Evolutionary conservation across 2,888 invertebrate species (phyloP), one percentile per base, ranked within the genome.

Genomic region (Hemicrepidius hirtus): DNA sequence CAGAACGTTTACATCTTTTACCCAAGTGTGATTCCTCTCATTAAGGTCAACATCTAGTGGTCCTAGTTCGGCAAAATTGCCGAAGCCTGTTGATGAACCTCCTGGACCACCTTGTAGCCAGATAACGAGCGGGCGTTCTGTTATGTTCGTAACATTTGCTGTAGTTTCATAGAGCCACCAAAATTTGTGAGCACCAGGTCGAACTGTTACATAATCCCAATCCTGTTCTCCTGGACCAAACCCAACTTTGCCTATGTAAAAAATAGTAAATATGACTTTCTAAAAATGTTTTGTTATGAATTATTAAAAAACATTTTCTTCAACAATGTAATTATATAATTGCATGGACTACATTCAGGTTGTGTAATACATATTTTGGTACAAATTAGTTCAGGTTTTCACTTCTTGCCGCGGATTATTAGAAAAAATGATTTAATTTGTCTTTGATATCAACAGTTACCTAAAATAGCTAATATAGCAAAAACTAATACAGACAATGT

Each of bases 71-170:
- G 92, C 91, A 82, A 97, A 96, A 84, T 97, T 97, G n/a, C 97
- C 97, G 82, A 92, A 93, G 0, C 85, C 85, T 2, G 85, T 83
- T 0, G 84, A 84, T 0, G 85, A 83, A 18, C 78, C 80, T n/a
- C 92, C 96, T 0, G 96, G 96, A 0, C 96, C 96, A 3, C 97
- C 96, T 89, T 96, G 93, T 10, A 97, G 87, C 96, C 97, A 97
- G 67, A 97, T 92, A n/a, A 95, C 87, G 24, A 96, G 86, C 0
- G 97, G 97, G 44, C 91, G 88, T 0, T 93, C 90, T 0, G 90
- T 90, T 81, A 91, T 90, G 50, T 88, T 87, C 3, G 81, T 76
- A 0, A 91, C 91, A 59, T 89, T 50, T 3, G 77, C 86, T 0
- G 92, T 91, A 0, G 92, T 93, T 82, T 93, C 93, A 82, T 94